phyloP scores from a whole-genome alignment of 2,113 vertebrate species.

The Cnemophilus loriae region DNA sequence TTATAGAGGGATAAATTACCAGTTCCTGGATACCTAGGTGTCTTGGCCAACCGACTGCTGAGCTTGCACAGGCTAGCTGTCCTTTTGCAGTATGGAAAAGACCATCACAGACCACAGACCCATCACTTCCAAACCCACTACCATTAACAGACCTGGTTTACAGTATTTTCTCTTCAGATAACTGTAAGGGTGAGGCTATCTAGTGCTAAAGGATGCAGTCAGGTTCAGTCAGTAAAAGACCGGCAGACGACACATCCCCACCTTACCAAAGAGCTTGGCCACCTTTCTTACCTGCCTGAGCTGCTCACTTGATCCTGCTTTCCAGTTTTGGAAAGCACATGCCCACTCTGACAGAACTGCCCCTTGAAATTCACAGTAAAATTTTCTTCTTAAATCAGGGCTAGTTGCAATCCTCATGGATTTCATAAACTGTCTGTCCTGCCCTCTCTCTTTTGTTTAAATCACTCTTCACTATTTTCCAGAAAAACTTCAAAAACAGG shows the following conservation, averaged over 20 bases:
- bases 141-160: not conserved
- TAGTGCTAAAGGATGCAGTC: not conserved
- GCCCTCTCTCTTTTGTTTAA: not conserved
- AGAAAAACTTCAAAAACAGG: not conserved
- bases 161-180: not conserved
- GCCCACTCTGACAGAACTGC: not conserved
- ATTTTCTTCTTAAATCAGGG: not conserved
- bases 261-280: not conserved
- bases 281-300: not conserved
- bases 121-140: not conserved
- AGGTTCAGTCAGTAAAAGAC: not conserved
- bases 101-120: too few species aligned
- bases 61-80: not conserved
- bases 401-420: not conserved
- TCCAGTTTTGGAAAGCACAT: not conserved
- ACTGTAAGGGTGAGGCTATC: not conserved
- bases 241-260: not conserved
- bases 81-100: not conserved
- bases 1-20: not conserved
- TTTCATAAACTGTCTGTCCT: not conserved
- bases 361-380: not conserved
- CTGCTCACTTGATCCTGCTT: not conserved
- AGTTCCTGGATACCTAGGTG: not conserved
- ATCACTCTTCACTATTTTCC: not conserved
- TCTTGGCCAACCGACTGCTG: not conserved